A percentile compares a stretch with the other conserved stretches of the same genome.
Evolutionary conservation across 2,888 invertebrate genomes (phyloP).

Genomic region (Leptodirus hochenwartii): DNA sequence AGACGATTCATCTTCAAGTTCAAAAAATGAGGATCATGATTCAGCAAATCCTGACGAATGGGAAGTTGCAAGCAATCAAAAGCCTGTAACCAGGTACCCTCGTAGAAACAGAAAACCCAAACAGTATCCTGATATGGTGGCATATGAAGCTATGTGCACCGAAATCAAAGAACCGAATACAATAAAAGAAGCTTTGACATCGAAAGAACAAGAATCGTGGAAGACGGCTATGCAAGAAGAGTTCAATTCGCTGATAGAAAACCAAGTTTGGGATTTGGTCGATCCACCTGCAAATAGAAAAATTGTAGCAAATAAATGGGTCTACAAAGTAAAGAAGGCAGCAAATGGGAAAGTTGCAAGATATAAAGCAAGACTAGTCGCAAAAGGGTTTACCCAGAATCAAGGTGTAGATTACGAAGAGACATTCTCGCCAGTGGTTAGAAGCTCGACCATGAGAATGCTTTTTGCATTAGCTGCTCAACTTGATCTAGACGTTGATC

Average conservation of each 20-base stretch:
- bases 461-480: conserved; percentile 11
- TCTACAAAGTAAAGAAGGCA: conserved; percentile 9
- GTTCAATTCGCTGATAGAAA: conserved; percentile 11
- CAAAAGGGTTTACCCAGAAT: conserved; percentile 10
- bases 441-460: conserved; percentile 11
- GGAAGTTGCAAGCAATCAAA: no score
- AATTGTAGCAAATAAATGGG: conserved; percentile 7
- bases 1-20: no score
- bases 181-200: no score
- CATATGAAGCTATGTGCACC: no score
- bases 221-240: conserved; percentile 13
- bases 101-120: no score
- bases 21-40: no score
- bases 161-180: no score
- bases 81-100: no score
- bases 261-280: conserved; percentile 12
- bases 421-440: conserved; percentile 13
- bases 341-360: conserved; percentile 5
- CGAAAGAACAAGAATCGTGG: conserved; percentile 11
- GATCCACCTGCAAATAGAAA: conserved; percentile 9
- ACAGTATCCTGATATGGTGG: no score
- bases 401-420: conserved; percentile 13
- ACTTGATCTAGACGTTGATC: conserved; percentile 10
- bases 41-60: no score
- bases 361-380: conserved; percentile 10